A percentile compares a stretch with the other conserved stretches of the same genome.
These are phyloP conservation scores for Jaculus jaculus DNA, from an alignment of 2,113 vertebrate genomes.

Conservation along the genomic window DNA sequence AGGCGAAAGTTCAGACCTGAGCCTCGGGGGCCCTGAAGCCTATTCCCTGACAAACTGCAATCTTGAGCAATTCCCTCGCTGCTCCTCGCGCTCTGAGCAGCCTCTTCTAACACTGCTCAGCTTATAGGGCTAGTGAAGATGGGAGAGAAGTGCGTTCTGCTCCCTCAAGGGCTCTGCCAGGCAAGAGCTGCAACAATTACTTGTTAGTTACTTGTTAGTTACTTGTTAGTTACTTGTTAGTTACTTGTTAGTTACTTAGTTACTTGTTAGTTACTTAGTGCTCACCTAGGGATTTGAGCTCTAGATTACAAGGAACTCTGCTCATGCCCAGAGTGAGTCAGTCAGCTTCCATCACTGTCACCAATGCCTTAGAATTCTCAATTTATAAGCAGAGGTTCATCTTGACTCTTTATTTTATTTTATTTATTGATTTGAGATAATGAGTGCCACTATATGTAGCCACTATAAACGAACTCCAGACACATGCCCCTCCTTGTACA, in stretches of 20 bases:
- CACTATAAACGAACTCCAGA: no score
- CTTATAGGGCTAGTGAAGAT: neutral
- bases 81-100: neutral
- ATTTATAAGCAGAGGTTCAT: neutral
- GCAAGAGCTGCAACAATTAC: neutral
- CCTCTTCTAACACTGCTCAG: neutral
- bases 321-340: neutral
- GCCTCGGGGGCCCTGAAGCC: neutral
- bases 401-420: neutral
- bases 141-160: rapidly evolving
- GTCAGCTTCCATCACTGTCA: neutral
- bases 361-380: neutral
- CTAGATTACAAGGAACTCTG: neutral
- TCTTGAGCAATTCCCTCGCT: neutral
- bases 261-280: neutral
- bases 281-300: neutral
- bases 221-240: neutral
- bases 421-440: no score
- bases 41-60: neutral
- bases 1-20: neutral
- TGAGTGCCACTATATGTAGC: no score
- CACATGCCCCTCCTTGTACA: no score
- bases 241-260: neutral
- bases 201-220: neutral
- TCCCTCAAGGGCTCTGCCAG: neutral